Conservation (phyloP, 2,888 invertebrate species). For the Drosophila incognita region DNA sequence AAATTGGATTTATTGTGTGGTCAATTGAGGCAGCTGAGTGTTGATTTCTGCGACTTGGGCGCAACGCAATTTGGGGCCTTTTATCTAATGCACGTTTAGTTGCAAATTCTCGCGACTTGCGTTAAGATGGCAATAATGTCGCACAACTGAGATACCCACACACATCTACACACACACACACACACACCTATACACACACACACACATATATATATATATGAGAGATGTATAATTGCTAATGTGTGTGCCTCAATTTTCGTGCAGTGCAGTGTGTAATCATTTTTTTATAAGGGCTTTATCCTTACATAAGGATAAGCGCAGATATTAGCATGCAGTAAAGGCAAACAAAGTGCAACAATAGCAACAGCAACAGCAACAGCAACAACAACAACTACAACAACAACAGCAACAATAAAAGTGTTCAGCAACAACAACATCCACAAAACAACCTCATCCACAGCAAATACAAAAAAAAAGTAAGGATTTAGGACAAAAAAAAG, state of each 20-base stretch:
- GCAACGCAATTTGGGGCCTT: constrained; percentile 24
- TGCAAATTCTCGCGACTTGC: constrained; percentile 48
- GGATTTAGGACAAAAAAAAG: constrained; percentile 28
- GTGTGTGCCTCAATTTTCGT: constrained; percentile 30
- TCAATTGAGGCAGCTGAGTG: constrained; percentile 60
- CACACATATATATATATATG: not conserved
- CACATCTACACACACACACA: not conserved
- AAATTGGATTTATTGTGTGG: constrained; percentile 71
- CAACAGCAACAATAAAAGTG: constrained; percentile 51
- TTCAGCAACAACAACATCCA: constrained; percentile 50
- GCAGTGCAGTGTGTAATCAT: constrained; percentile 50
- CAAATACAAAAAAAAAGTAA: constrained; percentile 1
- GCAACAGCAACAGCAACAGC: constrained; percentile 37
- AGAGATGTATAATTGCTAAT: constrained; percentile 9
- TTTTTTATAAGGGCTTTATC: constrained; percentile 54
- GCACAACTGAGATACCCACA: constrained; percentile 8
- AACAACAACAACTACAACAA: constrained; percentile 42
- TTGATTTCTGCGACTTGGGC: constrained; percentile 29
- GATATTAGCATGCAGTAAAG: constrained; percentile 37
- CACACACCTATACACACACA: not conserved
- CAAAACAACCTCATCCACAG: constrained; percentile 25
- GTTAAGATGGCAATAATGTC: constrained; percentile 34
- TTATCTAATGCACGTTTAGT: constrained; percentile 57
- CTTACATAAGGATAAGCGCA: constrained; percentile 51
- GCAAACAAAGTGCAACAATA: constrained; percentile 52